Evolutionary conservation across 2,888 invertebrate genomes (phyloP).

Genomic region (Himalopsyche japonica): DNA sequence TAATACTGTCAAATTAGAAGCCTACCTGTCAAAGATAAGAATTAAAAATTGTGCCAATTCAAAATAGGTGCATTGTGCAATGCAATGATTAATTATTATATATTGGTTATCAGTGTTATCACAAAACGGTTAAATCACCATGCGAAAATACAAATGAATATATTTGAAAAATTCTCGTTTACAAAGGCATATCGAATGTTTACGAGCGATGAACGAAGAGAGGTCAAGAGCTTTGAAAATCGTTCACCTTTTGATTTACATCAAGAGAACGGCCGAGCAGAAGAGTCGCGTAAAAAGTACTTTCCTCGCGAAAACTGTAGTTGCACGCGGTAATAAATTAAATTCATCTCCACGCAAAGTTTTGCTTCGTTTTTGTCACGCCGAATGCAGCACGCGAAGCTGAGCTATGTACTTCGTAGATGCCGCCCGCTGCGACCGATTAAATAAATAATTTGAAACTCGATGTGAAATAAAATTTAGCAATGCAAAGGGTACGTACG

Average conservation of each 20-base stretch:
- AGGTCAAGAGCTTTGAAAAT: constrained; percentile 18
- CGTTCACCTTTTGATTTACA: constrained; percentile 18
- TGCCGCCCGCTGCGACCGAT: background rate
- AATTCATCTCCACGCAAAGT: background rate
- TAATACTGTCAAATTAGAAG: too few relatives aligned
- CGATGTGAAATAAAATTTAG: background rate
- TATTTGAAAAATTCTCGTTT: background rate
- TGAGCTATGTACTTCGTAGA: background rate
- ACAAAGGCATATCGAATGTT: background rate
- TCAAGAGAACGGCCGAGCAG: background rate
- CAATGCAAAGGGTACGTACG: background rate
- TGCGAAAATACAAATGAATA: background rate
- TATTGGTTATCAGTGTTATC: too few relatives aligned
- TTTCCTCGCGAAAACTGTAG: background rate
- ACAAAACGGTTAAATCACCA: background rate
- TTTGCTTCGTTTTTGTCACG: background rate
- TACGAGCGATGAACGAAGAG: background rate
- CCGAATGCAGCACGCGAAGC: background rate
- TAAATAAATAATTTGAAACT: background rate
- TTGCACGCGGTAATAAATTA: constrained; percentile 2
- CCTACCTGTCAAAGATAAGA: too few relatives aligned
- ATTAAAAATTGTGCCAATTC: too few relatives aligned
- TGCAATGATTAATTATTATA: too few relatives aligned
- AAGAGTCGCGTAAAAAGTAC: background rate
- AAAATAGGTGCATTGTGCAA: too few relatives aligned